Base-by-base conservation (phyloP, 2,888 invertebrate species). In the Gryllus longicercus region DNA sequence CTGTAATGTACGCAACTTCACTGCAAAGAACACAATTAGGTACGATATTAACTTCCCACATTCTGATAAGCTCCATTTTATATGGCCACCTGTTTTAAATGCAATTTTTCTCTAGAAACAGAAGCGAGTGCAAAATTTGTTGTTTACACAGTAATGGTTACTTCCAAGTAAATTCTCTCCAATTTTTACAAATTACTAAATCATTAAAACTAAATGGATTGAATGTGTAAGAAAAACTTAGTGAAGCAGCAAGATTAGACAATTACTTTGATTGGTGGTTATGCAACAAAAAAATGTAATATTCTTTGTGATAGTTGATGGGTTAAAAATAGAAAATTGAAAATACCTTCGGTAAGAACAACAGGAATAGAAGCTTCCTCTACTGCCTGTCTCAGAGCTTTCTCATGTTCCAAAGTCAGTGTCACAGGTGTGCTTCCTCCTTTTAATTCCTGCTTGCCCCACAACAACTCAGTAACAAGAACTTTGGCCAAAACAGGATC, bases 381-480 rank as follows among this genome's bases (percentile, higher is more conserved):
- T 16, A 78, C 49, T 38, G 76, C 79, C 25, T 49, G 74, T 38
- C 79, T 50, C 80, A 92, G 86, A 84, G 90, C 88, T 50, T 91
- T 90, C 87, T 92, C 90, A 87, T 93, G 94, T 74, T 89, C 88
- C 79, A 92, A 86, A 81, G 96, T 89, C 51, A 92, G 93, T 86
- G 90, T 87, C 80, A 94, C 90, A 21, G 95, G 95, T 87, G 92
- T 94, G 84, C 93, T 91, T 82, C 92, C 90, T 63, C 93, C 91
- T 79, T 90, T 90, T 38, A 96, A 87, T 50, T 86, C 83, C 85
- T 92, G 91, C 87, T 94, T 93, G 78, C 96, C 95, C 90, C 95
- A 94, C 63, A 97, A 86, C 76, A 96, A 88, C 87, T 97, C 96
- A 77, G 94, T 92, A 80, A 96, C 91, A 25, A 97, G 89, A 83